These are phyloP conservation scores for Bryconaethiops microstoma DNA, from an alignment of 2,797 vertebrate species.

Conservation along the genomic window DNA sequence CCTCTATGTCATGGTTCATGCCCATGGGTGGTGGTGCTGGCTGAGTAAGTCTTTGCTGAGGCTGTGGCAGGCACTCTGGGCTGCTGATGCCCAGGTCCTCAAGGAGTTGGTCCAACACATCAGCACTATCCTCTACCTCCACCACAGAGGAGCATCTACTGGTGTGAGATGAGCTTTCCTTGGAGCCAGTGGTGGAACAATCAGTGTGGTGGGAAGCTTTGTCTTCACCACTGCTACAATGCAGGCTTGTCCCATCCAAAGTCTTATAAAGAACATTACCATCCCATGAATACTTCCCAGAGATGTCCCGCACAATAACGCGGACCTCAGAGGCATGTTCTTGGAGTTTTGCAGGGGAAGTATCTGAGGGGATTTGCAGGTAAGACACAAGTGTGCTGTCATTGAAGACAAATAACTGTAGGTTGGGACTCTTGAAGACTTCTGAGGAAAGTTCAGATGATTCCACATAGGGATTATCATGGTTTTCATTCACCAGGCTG, in stretches of 20 bases:
- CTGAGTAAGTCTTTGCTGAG: constrained; percentile 86
- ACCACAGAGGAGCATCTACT: constrained; percentile 61
- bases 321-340: constrained; percentile 83
- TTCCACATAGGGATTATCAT: constrained; percentile 90
- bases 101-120: constrained; percentile 87
- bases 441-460: constrained; percentile 91
- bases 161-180: constrained; percentile 51
- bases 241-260: constrained; percentile 62
- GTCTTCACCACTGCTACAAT: constrained; percentile 29
- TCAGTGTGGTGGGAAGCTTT: constrained; percentile 47
- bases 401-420: constrained; percentile 97
- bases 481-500: constrained; percentile 94
- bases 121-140: constrained; percentile 78
- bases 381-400: constrained; percentile 96
- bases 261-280: constrained; percentile 87
- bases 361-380: constrained; percentile 88
- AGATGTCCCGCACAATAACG: constrained; percentile 94
- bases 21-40: constrained; percentile 85
- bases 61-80: constrained; percentile 90
- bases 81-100: constrained; percentile 88
- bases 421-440: constrained; percentile 94
- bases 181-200: constrained; percentile 35
- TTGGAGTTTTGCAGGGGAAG: constrained; percentile 52
- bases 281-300: constrained; percentile 98
- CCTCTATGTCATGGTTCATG: constrained; percentile 89